Base-by-base conservation (phyloP, 2,113 vertebrate species). In the Gymnocephalus cernua region DNA sequence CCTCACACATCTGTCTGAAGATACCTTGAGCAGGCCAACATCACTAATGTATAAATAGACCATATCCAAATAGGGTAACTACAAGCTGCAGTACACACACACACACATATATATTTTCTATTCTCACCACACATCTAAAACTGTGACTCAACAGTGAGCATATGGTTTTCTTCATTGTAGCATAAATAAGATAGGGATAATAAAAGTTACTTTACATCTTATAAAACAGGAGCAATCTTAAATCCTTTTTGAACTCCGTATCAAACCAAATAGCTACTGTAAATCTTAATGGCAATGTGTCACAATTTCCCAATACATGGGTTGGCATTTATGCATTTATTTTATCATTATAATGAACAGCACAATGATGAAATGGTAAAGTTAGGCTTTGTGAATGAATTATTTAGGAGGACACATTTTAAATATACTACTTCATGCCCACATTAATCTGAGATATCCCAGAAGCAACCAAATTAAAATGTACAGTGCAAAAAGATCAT, bases 21-120 rank as follows among this genome's bases (percentile, higher is more conserved):
- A 85, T 79, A 87, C 86, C 59, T 80, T 15, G 0, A 81, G 77
- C 68, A 79, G 65, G 66, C 83, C 27, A 77, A 73, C 68, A 62
- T 77, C 70, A 63, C 59, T 51, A 41, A 74, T 69, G 77, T 85
- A 86, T 86, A 90, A 87, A 91, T 83, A 85, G 58, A 79, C 58
- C 59, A 41, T 35, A 88, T 71, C 71, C 61, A 83, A 83, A 83
- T 57, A 59, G 57, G 53, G 59, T 23, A 73, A 58, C 51, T 44
- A 73, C 51, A 87, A 64, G 79, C 62, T 62, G 41, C 16, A 23
- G 69, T 27, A 21, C n/a, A 23, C 64, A 9, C 32, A 32, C 32
- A 32, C 7, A 38, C 4, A 9, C 1, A 19, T 21, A 25, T 64
- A 5, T 23, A 59, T 65, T 63, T 58, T 62, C 32, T 47, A 7